Percentiles rank a stretch among this genome's conserved stretches.
Evolutionary conservation across 2,888 invertebrate species (phyloP).

Genomic region (Palloptera scutellata): DNA sequence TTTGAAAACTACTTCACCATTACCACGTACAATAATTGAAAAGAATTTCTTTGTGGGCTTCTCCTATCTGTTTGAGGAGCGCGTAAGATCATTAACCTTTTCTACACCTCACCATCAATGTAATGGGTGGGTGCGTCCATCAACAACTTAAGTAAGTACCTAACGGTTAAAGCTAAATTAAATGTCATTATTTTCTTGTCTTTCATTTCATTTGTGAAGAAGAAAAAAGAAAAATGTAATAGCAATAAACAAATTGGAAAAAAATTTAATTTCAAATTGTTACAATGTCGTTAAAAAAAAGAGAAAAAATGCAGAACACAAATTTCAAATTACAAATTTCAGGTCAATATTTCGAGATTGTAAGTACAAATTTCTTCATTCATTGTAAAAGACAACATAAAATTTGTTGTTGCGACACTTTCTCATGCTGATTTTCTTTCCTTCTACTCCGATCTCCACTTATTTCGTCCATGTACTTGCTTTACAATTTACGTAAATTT

Average conservation of each 20-base stretch:
- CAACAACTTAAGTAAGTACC: conserved; percentile 22
- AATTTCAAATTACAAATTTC: conserved; percentile 27
- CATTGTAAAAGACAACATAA: not conserved
- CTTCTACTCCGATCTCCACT: not conserved
- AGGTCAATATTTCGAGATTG: conserved; percentile 18
- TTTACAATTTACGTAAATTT: conserved; percentile 3
- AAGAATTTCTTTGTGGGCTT: too few species aligned
- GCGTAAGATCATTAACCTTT: conserved; percentile 48
- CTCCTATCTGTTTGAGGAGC: too few species aligned
- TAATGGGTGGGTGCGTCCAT: conserved; percentile 35
- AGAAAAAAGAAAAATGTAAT: not conserved
- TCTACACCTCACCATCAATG: not conserved
- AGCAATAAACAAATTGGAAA: not conserved
- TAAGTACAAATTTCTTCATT: conserved; percentile 14
- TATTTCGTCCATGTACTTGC: conserved; percentile 2
- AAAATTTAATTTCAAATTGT: not conserved
- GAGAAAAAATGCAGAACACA: too few species aligned
- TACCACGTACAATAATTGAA: too few species aligned
- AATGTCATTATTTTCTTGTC: conserved; percentile 31
- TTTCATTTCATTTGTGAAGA: conserved; percentile 6
- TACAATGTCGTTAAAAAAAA: too few species aligned
- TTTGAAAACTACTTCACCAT: too few species aligned
- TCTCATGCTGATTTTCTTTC: conserved; percentile 15
- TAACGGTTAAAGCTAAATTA: conserved; percentile 35
- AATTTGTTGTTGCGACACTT: conserved; percentile 37